Base-by-base conservation (phyloP, 1,140 invertebrate species). In the Phocides pigmalion region DNA sequence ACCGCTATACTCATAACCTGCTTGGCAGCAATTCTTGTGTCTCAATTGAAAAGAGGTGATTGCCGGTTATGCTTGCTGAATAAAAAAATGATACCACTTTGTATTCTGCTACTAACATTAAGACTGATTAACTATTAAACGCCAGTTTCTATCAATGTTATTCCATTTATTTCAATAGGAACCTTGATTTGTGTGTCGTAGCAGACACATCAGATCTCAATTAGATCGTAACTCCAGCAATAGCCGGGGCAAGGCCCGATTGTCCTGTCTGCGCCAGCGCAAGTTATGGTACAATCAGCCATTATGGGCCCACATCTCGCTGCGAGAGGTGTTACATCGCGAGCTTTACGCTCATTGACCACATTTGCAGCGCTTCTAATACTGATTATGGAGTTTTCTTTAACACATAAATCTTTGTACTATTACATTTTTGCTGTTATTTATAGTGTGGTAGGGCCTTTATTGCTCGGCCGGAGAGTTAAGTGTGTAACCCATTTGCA, bases 201-300 rank as follows among this genome's bases (percentile, higher is more conserved):
- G n/a, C n/a, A n/a, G 20, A 46, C 47, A 68, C 72, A 74, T 64
- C 68, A 64, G 14, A 68, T 53, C 64, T 74, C 72, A 61, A 56
- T 56, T 39, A 39, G 35, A 4, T 39, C 35, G 35, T 39, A 39
- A 39, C 8, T 39, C 35, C 1, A 39, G 28, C 28, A 32, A 32
- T 32, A 32, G 28, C 28, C n/a, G 28, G 37, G 17, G 39, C 17
- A 17, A 15, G 17, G 0, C 17, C 17, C 51, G 35, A 56, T 56
- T 56, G 19, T 56, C 12, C 51, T 56, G 51, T 56, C 51, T 35
- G 20, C 20, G 17, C 28, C 28, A 11, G 37, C 16, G 28, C n/a
- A 19, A 56, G 35, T 56, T 25, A 56, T 56, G 37, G 37, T 19
- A 56, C 51, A 56, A 56, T 25, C 37, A 56, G 20, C 51, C 28